phyloP scores from a whole-genome alignment of 2,797 vertebrate species.

The Phataginus tetradactyla region DNA sequence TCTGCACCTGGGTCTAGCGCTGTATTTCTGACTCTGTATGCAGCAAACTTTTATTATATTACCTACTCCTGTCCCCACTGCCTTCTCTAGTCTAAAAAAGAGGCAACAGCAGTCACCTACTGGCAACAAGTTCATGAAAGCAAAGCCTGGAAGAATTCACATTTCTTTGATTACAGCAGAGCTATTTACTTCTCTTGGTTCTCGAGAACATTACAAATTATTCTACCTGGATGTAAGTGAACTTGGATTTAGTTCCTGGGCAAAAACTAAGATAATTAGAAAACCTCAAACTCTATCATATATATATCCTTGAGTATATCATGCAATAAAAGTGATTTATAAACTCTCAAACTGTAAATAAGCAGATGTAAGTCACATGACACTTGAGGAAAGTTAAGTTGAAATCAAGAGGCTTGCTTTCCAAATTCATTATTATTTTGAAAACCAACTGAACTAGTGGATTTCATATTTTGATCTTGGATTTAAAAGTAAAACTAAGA shows the following conservation, averaged over 20 bases:
- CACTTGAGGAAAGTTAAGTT: not conserved
- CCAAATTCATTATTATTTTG: slow-evolving; percentile 19
- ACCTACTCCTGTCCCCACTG: not conserved
- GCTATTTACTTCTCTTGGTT: not conserved
- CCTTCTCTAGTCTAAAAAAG: not conserved
- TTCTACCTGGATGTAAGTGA: not conserved
- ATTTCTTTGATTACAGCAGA: not conserved
- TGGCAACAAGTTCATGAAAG: not conserved
- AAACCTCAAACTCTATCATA: not conserved
- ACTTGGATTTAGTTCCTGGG: not conserved
- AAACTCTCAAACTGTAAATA: not conserved
- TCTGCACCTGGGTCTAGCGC: not conserved
- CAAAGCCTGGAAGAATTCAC: not conserved
- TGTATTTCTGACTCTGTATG: not conserved
- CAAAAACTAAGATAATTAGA: not conserved
- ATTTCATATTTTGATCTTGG: not conserved
- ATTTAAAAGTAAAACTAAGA: not conserved
- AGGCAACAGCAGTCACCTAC: not conserved
- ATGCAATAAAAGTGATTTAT: not conserved
- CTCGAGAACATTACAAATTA: not conserved
- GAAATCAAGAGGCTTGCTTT: not conserved
- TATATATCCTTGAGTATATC: not conserved
- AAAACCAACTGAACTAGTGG: not conserved
- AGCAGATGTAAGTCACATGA: not conserved
- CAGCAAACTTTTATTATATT: not conserved